Base-by-base conservation (phyloP, 2,113 vertebrate species). In the Engraulis encrasicolus region DNA sequence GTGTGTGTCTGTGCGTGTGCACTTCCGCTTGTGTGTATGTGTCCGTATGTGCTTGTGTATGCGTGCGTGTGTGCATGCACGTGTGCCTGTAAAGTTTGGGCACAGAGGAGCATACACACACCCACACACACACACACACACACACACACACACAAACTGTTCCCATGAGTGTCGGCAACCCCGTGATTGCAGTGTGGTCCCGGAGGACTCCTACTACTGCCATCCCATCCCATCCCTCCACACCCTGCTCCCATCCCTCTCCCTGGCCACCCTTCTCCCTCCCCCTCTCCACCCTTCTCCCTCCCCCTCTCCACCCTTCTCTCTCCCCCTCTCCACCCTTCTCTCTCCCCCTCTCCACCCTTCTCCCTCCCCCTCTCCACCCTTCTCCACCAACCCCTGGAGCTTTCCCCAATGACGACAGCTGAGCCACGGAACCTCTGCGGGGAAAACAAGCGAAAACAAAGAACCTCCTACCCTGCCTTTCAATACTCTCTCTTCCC, bases 341-440 rank as follows among this genome's bases (percentile, higher is more conserved):
- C 27, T 74, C 66, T n/a, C n/a, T n/a, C 17, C 27, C 79, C 50
- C 74, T 38, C 83, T 50, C n/a, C 78, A 77, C 27, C 15, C 37
- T 54, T 54, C 86, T 81, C 61, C 23, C 27, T 15, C 66, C 66
- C 15, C 14, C 27, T 74, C 66, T 17, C 27, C n/a, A n/a, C n/a
- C n/a, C n/a, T n/a, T n/a, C n/a, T n/a, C n/a, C n/a, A n/a, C n/a
- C n/a, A n/a, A n/a, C 66, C 66, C 66, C 66, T 34, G 66, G 66
- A 87, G 89, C 81, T 87, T 93, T 93, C 92, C 93, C 81, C 91
- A 92, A 95, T 95, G 94, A 95, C 92, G 94, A 91, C 92, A 94
- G 89, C 89, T 66, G 52, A 84, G 79, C 84, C 87, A 89, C 82
- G 89, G 86, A 45, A 83, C 83, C 86, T 91, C 93, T 81, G 0